Evolutionary conservation across 2,797 vertebrate species (phyloP).

Genomic region (Masticophis lateralis): DNA sequence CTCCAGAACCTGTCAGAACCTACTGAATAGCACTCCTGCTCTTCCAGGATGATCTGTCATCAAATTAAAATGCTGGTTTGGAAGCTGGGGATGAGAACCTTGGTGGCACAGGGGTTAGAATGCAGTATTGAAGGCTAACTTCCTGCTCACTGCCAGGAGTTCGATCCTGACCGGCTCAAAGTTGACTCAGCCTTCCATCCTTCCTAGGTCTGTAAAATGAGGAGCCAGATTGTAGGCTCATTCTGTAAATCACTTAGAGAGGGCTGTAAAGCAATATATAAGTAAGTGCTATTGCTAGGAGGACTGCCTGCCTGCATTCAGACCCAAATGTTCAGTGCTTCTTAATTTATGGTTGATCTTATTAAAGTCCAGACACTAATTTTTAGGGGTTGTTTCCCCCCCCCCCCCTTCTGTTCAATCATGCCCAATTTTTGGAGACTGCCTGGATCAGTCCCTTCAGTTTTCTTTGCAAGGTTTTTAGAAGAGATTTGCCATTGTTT

Average conservation of each 20-base stretch:
- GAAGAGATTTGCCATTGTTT: not conserved
- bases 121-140: not conserved
- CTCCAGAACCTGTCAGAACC: too few relatives aligned
- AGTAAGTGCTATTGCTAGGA: too few relatives aligned
- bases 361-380: not conserved
- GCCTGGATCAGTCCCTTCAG: not conserved
- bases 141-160: not conserved
- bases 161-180: not conserved
- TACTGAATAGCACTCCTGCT: not conserved
- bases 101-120: not conserved
- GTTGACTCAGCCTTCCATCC: not conserved
- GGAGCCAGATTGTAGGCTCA: not conserved
- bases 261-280: too few relatives aligned
- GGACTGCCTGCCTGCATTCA: not conserved
- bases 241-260: not conserved
- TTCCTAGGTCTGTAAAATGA: not conserved
- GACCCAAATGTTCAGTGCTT: too few relatives aligned
- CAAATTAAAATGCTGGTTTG: too few relatives aligned
- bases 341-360: not conserved
- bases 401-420: not conserved
- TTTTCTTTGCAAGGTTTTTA: not conserved
- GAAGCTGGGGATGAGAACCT: not conserved
- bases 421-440: not conserved
- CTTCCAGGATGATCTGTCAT: not conserved
- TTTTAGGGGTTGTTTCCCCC: not conserved